Evolutionary conservation across 2,888 invertebrate genomes (phyloP).

Genomic region (Sinodicranocentrus sp.): DNA sequence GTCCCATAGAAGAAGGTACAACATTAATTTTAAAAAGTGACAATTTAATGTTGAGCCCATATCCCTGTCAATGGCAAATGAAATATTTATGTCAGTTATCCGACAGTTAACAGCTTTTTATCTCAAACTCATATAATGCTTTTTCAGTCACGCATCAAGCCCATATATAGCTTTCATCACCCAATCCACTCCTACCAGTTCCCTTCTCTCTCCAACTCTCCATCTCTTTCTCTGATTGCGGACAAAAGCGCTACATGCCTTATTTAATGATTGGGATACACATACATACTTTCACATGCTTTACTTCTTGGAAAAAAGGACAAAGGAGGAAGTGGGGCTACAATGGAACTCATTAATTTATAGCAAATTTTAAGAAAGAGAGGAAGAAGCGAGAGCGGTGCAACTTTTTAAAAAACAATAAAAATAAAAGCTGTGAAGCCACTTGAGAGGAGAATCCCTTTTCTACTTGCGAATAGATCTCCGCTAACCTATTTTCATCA

Average conservation of each 20-base stretch:
- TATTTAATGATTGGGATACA: neutral
- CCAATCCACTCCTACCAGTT: neutral
- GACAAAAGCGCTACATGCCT: too few relatives aligned
- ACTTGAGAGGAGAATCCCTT: conserved; percentile 40
- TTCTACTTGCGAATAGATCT: too few relatives aligned
- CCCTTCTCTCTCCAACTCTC: too few relatives aligned
- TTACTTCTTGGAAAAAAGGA: too few relatives aligned
- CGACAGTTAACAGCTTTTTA: conserved; percentile 72
- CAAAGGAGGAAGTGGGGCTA: conserved; percentile 36
- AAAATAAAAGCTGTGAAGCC: conserved; percentile 49
- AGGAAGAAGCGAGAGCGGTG: conserved; percentile 27
- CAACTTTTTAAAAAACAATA: conserved; percentile 54
- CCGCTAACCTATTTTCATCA: too few relatives aligned
- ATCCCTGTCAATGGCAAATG: conserved; percentile 72
- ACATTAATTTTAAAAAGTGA: conserved; percentile 71
- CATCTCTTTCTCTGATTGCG: too few relatives aligned
- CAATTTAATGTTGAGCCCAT: conserved; percentile 71
- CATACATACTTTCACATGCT: too few relatives aligned
- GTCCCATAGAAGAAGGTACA: conserved; percentile 57
- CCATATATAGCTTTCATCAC: conserved; percentile 41
- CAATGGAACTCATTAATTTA: conserved; percentile 28
- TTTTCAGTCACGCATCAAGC: conserved; percentile 65
- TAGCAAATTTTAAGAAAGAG: conserved; percentile 4
- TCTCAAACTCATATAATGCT: conserved; percentile 68
- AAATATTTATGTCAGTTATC: conserved; percentile 72